Conservation (phyloP, 2,113 vertebrate genomes). For the Patagioenas fasciata region DNA sequence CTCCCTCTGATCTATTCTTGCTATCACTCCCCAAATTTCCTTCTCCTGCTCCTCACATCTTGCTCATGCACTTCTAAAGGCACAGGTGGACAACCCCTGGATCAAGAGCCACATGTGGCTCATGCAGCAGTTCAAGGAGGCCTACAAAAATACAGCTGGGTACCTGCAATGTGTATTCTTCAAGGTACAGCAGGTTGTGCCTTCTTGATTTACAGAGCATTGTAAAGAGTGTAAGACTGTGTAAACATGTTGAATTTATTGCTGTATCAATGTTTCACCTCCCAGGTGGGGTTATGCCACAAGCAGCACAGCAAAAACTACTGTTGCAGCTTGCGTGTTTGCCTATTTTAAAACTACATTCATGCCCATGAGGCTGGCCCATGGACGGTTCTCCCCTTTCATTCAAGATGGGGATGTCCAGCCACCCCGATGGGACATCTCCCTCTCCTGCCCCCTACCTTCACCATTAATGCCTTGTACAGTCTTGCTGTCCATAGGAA, state of each 20-base stretch:
- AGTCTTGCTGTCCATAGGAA: neutral
- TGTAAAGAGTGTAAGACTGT: neutral
- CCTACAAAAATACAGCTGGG: neutral
- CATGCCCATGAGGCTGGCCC: neutral
- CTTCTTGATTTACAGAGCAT: neutral
- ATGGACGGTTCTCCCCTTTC: neutral
- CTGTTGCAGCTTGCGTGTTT: neutral
- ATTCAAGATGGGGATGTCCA: neutral
- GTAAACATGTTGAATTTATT: neutral
- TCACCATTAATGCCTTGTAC: neutral
- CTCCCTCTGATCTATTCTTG: neutral
- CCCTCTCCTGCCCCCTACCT: neutral
- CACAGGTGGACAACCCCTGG: neutral
- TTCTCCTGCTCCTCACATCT: neutral
- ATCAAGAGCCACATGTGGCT: neutral
- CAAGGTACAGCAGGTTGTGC: neutral
- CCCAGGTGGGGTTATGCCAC: neutral
- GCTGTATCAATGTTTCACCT: neutral
- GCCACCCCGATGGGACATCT: neutral
- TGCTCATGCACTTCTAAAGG: neutral
- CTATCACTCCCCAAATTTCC: neutral
- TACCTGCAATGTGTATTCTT: neutral
- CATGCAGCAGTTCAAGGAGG: neutral
- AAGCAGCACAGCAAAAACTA: neutral
- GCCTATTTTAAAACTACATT: neutral